phyloP scores from a whole-genome alignment of 2,797 vertebrate genomes.

The Bradypodion pumilum region DNA sequence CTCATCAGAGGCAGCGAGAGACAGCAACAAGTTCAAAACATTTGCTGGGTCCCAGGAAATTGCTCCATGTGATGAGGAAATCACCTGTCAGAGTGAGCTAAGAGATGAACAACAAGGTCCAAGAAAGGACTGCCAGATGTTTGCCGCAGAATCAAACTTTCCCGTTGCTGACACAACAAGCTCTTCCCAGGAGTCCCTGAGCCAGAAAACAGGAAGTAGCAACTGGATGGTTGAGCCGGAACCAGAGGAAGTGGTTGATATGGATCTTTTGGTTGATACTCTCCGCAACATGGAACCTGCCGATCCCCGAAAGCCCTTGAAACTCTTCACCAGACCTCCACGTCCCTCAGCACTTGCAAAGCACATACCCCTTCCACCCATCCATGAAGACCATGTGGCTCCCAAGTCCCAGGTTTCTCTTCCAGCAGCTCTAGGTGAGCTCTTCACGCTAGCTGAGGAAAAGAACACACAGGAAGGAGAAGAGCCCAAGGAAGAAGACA shows the following conservation, averaged over 20 bases:
- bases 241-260: conserved; percentile 76
- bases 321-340: conserved; percentile 58
- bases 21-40: rapidly evolving
- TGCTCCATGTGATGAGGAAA: background rate
- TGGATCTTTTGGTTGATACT: conserved; percentile 88
- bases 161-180: background rate
- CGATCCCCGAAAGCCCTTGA: conserved; percentile 73
- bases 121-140: rapidly evolving
- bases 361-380: conserved; percentile 81
- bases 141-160: background rate
- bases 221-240: conserved; percentile 49
- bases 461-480: background rate
- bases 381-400: conserved; percentile 81
- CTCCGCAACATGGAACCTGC: conserved; percentile 89
- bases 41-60: rapidly evolving
- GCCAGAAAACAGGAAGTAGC: background rate
- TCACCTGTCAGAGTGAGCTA: background rate
- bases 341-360: conserved; percentile 66
- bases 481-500: background rate
- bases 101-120: rapidly evolving
- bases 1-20: rapidly evolving
- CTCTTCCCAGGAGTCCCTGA: background rate
- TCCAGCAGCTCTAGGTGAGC: conserved; percentile 19
- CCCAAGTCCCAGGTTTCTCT: conserved; percentile 22
- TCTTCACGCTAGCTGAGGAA: background rate